Percentiles rank a stretch among this genome's conserved stretches.
Evolutionary conservation across 2,888 invertebrate species (phyloP).

Genomic region (Acanthopleura granulata): DNA sequence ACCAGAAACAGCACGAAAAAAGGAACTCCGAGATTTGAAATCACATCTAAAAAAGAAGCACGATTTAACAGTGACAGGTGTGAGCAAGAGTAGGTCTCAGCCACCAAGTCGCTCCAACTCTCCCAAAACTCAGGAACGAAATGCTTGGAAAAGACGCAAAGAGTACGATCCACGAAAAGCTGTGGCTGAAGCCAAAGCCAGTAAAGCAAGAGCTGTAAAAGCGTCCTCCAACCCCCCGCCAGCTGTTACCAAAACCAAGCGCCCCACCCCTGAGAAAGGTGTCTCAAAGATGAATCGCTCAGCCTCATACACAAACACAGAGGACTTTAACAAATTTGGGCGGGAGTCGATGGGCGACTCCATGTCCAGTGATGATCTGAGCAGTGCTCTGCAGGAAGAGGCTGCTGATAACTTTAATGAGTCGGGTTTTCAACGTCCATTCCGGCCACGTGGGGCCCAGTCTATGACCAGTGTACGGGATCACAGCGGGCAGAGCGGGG

Average conservation of each 20-base stretch:
- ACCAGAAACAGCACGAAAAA: neutral
- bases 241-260: neutral
- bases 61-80: slow-evolving; percentile 50
- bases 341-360: slow-evolving; percentile 36
- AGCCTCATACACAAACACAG: slow-evolving; percentile 56
- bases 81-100: slow-evolving; percentile 49
- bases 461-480: slow-evolving; percentile 18
- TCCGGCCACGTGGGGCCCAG: neutral
- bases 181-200: slow-evolving; percentile 80
- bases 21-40: slow-evolving; percentile 7
- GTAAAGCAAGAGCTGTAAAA: slow-evolving; percentile 34
- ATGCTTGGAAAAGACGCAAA: slow-evolving; percentile 95
- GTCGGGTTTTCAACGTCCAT: slow-evolving; percentile 30
- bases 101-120: slow-evolving; percentile 53
- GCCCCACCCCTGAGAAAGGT: neutral
- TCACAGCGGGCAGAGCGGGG: neutral
- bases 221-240: neutral
- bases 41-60: slow-evolving; percentile 31
- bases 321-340: slow-evolving; percentile 34
- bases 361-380: slow-evolving; percentile 48
- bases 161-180: slow-evolving; percentile 96
- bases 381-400: slow-evolving; percentile 41
- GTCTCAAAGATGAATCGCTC: slow-evolving; percentile 48
- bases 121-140: slow-evolving; percentile 78
- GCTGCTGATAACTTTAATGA: slow-evolving; percentile 43